Percentiles rank a stretch among this genome's conserved stretches.
Conservation (phyloP, 2,888 invertebrate genomes). For the Tanypteryx hageni region DNA sequence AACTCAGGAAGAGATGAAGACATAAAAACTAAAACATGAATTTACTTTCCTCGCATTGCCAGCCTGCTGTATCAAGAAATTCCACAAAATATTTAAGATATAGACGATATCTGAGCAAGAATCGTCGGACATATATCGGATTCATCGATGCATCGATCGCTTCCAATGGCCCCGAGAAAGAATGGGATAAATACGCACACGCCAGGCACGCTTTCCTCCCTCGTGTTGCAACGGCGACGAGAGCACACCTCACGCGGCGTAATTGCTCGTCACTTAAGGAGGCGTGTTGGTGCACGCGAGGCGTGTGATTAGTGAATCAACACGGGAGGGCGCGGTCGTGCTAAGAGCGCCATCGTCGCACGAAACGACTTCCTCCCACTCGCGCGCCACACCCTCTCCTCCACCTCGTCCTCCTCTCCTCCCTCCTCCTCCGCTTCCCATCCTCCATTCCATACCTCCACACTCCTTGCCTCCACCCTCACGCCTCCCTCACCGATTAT, state of each 20-base stretch:
- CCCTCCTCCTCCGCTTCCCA: no score
- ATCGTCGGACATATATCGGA: neutral
- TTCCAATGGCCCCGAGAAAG: neutral
- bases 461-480: neutral
- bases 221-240: neutral
- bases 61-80: no score
- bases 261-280: conserved; percentile 28
- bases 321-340: conserved; percentile 10
- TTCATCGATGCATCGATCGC: neutral
- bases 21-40: no score
- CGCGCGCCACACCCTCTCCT: neutral
- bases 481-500: neutral
- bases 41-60: no score
- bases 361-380: conserved; percentile 24
- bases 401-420: neutral
- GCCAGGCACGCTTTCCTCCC: neutral
- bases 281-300: conserved; percentile 27
- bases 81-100: neutral
- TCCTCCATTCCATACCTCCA: neutral
- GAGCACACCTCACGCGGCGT: neutral
- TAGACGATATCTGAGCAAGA: neutral
- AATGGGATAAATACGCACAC: neutral
- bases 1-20: no score
- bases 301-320: conserved; percentile 55
- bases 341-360: conserved; percentile 28